A percentile compares a stretch with the other conserved stretches of the same genome.
phyloP scores from a whole-genome alignment of 1,140 invertebrate species.

The Eciton burchellii region DNA sequence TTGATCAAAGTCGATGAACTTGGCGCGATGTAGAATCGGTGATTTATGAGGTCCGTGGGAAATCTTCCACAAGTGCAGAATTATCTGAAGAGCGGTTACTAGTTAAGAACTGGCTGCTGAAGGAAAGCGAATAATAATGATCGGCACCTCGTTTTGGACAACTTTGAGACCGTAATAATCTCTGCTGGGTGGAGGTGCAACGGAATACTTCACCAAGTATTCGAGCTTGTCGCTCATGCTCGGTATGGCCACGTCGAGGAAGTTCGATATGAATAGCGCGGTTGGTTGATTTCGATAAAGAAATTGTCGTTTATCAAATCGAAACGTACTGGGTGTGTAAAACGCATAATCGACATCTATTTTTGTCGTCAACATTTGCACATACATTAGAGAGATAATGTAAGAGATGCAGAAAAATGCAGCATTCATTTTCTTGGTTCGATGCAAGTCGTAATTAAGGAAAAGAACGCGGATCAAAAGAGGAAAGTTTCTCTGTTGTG shows the following conservation, averaged over 20 bases:
- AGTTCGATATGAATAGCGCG: conserved; percentile 43
- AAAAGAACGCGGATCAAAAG: not conserved
- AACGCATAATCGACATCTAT: not conserved
- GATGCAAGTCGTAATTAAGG: not conserved
- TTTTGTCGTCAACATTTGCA: not conserved
- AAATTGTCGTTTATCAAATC: conserved; percentile 24
- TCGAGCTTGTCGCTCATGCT: conserved; percentile 70
- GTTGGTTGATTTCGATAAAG: not conserved
- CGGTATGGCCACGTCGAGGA: conserved; percentile 17
- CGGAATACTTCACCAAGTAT: conserved; percentile 82
- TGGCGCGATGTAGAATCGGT: conserved; percentile 71
- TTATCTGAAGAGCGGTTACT: conserved; percentile 74
- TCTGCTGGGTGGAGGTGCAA: conserved; percentile 83
- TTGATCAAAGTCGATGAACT: conserved; percentile 76
- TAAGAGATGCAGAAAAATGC: not conserved
- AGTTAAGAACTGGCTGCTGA: conserved; percentile 29
- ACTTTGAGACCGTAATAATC: conserved; percentile 84
- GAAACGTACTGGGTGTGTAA: conserved; percentile 13
- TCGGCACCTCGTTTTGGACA: conserved; percentile 72
- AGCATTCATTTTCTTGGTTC: not conserved
- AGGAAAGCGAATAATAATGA: conserved; percentile 27
- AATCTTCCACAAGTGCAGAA: conserved; percentile 83
- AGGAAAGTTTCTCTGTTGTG: not conserved
- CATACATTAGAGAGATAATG: not conserved
- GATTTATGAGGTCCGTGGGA: conserved; percentile 82